Evolutionary conservation across 2,888 invertebrate species (phyloP), one percentile per base, ranked within the genome.

Genomic region (Chelonus formosanus): DNA sequence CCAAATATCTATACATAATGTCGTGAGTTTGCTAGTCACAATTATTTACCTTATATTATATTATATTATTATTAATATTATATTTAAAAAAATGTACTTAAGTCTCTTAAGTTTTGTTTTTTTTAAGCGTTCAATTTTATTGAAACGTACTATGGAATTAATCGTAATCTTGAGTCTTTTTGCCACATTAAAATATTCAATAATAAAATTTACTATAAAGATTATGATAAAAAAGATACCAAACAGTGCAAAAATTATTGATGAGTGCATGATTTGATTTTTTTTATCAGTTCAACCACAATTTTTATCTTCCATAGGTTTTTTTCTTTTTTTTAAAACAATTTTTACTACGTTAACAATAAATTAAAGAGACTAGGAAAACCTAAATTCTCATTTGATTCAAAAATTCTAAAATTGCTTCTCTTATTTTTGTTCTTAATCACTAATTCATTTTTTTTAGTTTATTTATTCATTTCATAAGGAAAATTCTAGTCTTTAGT

Each of bases 221-320:
- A 67, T 72, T 68, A 75, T 69, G 71, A 73, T 69, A 72, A 74
- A 74, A 74, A 70, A 20, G 72, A 73, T 70, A 70, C 70, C 68
- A 70, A 71, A 70, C 59, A 65, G 70, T 71, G 72, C 70, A 20
- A 69, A 71, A 65, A 63, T 66, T 74, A 70, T 65, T 56, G 55
- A 65, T 61, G 20, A 31, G 35, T 40, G 45, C 20, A 48, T 40
- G 40, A 10, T 40, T 60, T 31, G 52, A 52, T 60, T 20, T 31
- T 36, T 31, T 32, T 10, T 47, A 7, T 10, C 31, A 43, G 32
- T 52, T 65, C 60, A 52, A 45, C 52, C 45, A 36, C 50, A 55
- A 60, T 60, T 50, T 61, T 40, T 52, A 55, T 34, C 20, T 20
- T 20, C 20, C 20, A 20, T 20, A 20, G 40, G 48, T 55, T 55